Conservation (phyloP, 2,888 invertebrate genomes). For the Xylota segnis region DNA sequence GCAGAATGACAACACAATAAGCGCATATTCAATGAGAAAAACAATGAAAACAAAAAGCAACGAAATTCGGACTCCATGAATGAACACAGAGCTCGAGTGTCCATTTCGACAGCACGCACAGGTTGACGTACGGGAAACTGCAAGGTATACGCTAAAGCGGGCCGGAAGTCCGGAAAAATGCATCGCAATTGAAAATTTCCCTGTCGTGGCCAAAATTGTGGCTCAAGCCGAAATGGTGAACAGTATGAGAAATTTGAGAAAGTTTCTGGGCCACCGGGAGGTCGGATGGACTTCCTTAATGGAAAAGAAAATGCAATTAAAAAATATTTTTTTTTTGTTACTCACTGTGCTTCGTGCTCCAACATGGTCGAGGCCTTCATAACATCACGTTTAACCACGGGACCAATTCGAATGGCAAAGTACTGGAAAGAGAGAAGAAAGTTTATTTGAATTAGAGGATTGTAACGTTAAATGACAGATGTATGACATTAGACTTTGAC, state of each 20-base stretch:
- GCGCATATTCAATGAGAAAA: slow-evolving; percentile 60
- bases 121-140: slow-evolving; percentile 31
- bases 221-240: neutral
- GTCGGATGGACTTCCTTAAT: slow-evolving; percentile 15
- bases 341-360: slow-evolving; percentile 97
- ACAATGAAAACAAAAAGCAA: slow-evolving; percentile 32
- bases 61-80: slow-evolving; percentile 49
- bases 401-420: slow-evolving; percentile 99
- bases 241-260: slow-evolving; percentile 59
- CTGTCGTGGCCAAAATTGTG: slow-evolving; percentile 11
- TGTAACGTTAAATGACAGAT: too few species aligned
- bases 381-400: slow-evolving; percentile 99
- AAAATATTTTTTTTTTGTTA: slow-evolving; percentile 78
- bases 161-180: slow-evolving; percentile 67
- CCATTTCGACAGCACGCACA: slow-evolving; percentile 42
- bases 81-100: slow-evolving; percentile 59
- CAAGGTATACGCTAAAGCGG: slow-evolving; percentile 24
- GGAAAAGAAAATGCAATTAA: neutral
- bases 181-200: slow-evolving; percentile 37
- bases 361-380: slow-evolving; percentile 99
- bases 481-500: too few species aligned
- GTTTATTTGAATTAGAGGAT: neutral
- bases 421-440: slow-evolving; percentile 88
- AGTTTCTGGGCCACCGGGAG: too few species aligned
- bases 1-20: slow-evolving; percentile 71